phyloP scores from a whole-genome alignment of 2,797 vertebrate species.

The Ispidina lecontei region DNA sequence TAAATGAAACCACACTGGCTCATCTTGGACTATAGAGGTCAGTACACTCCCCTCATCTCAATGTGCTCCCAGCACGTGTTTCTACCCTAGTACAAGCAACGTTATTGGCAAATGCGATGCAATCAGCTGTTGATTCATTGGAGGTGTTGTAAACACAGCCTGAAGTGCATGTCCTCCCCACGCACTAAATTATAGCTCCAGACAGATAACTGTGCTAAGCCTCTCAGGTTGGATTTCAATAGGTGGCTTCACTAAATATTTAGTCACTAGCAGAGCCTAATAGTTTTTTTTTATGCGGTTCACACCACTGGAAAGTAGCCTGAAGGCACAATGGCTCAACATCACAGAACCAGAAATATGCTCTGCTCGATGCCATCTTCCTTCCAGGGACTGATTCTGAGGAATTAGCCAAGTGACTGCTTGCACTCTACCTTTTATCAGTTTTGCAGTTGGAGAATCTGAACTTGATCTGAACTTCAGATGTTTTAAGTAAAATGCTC shows the following conservation, averaged over 20 bases:
- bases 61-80: neutral
- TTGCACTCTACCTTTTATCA: neutral
- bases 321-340: neutral
- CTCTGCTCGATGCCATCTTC: neutral
- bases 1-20: neutral
- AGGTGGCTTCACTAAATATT: neutral
- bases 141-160: neutral
- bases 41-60: neutral
- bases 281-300: neutral
- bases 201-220: neutral
- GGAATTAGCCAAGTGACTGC: neutral
- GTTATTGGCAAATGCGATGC: neutral
- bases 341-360: neutral
- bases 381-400: neutral
- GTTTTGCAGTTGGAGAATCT: neutral
- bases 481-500: neutral
- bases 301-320: neutral
- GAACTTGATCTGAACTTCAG: neutral
- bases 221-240: neutral
- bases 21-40: conserved; percentile 6
- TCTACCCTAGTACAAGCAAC: neutral
- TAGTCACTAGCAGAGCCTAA: neutral
- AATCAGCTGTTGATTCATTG: neutral
- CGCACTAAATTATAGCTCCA: neutral
- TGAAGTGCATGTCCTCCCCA: neutral